These are phyloP conservation scores for Hirudo medicinalis DNA, from an alignment of 1,140 invertebrate species.

Conservation along the genomic window DNA sequence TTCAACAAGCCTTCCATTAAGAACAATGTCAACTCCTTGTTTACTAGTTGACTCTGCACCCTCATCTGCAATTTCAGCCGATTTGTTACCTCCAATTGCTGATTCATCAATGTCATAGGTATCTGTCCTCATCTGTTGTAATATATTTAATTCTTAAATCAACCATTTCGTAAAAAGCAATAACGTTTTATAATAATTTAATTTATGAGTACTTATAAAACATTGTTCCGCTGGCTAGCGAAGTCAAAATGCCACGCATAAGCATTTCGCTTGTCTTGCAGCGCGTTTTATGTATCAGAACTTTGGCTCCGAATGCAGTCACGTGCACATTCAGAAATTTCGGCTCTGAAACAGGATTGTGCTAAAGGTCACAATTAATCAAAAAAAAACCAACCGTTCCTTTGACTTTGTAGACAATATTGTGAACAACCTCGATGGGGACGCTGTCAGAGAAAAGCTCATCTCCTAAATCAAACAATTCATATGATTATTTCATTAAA, in stretches of 20 bases:
- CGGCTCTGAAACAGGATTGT: background rate
- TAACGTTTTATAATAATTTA: background rate
- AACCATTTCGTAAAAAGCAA: background rate
- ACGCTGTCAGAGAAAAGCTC: slow-evolving; percentile 97
- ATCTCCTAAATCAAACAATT: slow-evolving; percentile 56
- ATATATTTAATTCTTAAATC: background rate
- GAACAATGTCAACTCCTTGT: slow-evolving; percentile 72
- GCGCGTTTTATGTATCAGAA: slow-evolving; percentile 8
- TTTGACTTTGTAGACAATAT: slow-evolving; percentile 81
- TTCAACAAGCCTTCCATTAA: slow-evolving; percentile 58
- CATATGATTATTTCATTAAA: slow-evolving; percentile 22
- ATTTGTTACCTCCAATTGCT: slow-evolving; percentile 21
- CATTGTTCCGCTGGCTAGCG: background rate
- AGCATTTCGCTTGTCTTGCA: too few relatives aligned
- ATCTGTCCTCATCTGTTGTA: slow-evolving; percentile 19
- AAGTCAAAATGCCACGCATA: background rate
- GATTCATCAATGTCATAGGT: slow-evolving; percentile 18
- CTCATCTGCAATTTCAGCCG: slow-evolving; percentile 22
- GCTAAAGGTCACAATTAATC: background rate
- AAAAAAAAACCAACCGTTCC: slow-evolving; percentile 53
- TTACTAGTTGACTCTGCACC: slow-evolving; percentile 25
- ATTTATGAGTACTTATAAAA: too few relatives aligned
- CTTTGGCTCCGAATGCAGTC: background rate
- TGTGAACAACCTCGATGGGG: slow-evolving; percentile 79
- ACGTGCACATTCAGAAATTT: background rate